These are phyloP conservation scores for Chionodraco myersi DNA, from an alignment of 2,113 vertebrate genomes.

Conservation along the genomic window DNA sequence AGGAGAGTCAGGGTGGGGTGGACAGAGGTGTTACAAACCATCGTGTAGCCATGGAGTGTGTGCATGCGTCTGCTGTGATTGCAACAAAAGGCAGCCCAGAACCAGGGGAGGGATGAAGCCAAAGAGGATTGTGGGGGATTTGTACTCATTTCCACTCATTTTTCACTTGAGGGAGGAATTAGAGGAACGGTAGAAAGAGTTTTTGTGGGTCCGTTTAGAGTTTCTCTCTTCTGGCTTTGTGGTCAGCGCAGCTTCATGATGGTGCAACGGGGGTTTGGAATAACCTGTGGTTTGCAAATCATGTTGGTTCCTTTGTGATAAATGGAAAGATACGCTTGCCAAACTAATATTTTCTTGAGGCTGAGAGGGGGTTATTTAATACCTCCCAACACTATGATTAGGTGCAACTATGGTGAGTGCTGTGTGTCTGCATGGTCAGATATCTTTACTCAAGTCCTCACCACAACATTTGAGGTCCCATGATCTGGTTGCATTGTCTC, in stretches of 20 bases:
- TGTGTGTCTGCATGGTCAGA: slow-evolving; percentile 43
- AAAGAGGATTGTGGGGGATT: slow-evolving; percentile 65
- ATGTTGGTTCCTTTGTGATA: slow-evolving; percentile 47
- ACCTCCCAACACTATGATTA: slow-evolving; percentile 56
- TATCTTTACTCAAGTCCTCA: slow-evolving; percentile 47
- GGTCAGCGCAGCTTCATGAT: slow-evolving; percentile 44
- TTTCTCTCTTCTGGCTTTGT: slow-evolving; percentile 46
- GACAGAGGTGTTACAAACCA: slow-evolving; percentile 52
- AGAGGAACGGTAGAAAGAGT: slow-evolving; percentile 57
- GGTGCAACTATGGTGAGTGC: slow-evolving; percentile 38
- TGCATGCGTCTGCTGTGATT: slow-evolving; percentile 23
- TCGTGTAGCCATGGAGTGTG: slow-evolving; percentile 28
- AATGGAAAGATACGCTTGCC: slow-evolving; percentile 55
- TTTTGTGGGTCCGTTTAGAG: slow-evolving; percentile 55
- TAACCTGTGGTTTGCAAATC: slow-evolving; percentile 44
- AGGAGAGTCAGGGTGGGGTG: slow-evolving; percentile 46
- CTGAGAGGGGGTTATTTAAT: slow-evolving; percentile 33
- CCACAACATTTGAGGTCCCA: slow-evolving; percentile 27
- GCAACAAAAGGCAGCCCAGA: slow-evolving; percentile 41
- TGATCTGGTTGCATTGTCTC: neutral
- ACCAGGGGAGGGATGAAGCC: slow-evolving; percentile 25
- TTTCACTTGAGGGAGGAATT: slow-evolving; percentile 59
- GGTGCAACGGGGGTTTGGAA: slow-evolving; percentile 49
- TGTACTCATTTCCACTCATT: slow-evolving; percentile 66
- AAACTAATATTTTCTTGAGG: slow-evolving; percentile 52